These are phyloP conservation scores for Netelia inedita DNA, from an alignment of 2,888 invertebrate species.

Conservation along the genomic window DNA sequence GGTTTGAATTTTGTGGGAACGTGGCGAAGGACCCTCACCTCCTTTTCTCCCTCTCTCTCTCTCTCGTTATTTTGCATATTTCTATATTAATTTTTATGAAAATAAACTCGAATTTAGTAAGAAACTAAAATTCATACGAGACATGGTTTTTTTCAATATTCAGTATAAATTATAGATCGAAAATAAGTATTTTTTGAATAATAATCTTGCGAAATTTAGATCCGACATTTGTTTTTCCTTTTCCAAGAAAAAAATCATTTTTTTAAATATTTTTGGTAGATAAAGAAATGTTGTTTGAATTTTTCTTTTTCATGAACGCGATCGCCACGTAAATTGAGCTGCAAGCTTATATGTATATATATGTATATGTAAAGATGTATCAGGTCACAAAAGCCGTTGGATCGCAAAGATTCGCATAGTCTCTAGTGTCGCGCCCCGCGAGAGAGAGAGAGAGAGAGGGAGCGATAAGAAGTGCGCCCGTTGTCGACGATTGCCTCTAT, in stretches of 20 bases:
- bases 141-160: too few relatives aligned
- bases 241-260: too few relatives aligned
- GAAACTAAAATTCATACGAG: too few relatives aligned
- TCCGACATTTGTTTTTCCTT: too few relatives aligned
- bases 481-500: not conserved
- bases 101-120: not conserved
- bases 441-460: conserved; percentile 36
- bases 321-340: conserved; percentile 16
- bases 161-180: too few relatives aligned
- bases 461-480: conserved; percentile 55
- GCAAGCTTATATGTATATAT: not conserved
- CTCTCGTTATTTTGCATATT: not conserved
- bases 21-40: conserved; percentile 21
- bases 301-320: not conserved
- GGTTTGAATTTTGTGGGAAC: conserved; percentile 29
- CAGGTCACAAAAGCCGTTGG: conserved; percentile 50
- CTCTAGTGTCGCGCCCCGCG: not conserved
- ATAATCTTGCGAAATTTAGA: too few relatives aligned
- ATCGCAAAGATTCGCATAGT: conserved; percentile 2
- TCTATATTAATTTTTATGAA: not conserved
- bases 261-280: too few relatives aligned
- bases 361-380: conserved; percentile 22
- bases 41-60: conserved; percentile 9
- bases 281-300: not conserved
- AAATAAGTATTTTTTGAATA: too few relatives aligned